Evolutionary conservation across 2,797 vertebrate species (phyloP).

Genomic region (Sebastes vulpes): DNA sequence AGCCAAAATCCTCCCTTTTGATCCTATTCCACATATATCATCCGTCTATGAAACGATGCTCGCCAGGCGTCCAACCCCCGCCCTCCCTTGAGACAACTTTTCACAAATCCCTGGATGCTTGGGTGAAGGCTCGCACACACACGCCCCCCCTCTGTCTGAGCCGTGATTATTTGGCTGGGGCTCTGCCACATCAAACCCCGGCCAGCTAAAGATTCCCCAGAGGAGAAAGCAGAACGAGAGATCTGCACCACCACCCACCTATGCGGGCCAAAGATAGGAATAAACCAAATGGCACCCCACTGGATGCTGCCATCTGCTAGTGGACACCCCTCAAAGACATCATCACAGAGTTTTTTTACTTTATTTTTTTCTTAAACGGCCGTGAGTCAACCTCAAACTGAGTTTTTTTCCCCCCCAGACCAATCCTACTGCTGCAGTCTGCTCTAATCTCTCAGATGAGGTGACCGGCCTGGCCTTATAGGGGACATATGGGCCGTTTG

Average conservation of each 20-base stretch:
- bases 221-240: slow-evolving; percentile 40
- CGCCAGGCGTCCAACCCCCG: slow-evolving; percentile 27
- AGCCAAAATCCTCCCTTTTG: slow-evolving; percentile 65
- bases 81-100: slow-evolving; percentile 53
- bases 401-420: not conserved
- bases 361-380: slow-evolving; percentile 21
- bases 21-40: slow-evolving; percentile 66
- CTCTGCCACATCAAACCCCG: slow-evolving; percentile 62
- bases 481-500: slow-evolving; percentile 28
- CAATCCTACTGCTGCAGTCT: slow-evolving; percentile 25
- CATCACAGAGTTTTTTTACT: slow-evolving; percentile 27
- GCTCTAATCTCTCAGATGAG: slow-evolving; percentile 54
- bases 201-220: slow-evolving; percentile 51
- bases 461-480: slow-evolving; percentile 19
- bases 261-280: slow-evolving; percentile 60
- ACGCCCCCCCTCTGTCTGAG: slow-evolving; percentile 47
- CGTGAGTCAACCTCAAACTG: slow-evolving; percentile 26
- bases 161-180: slow-evolving; percentile 63
- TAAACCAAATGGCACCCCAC: slow-evolving; percentile 50
- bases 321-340: slow-evolving; percentile 46
- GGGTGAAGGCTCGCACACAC: slow-evolving; percentile 46
- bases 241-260: slow-evolving; percentile 60
- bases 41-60: slow-evolving; percentile 52
- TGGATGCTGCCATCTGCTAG: slow-evolving; percentile 48
- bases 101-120: slow-evolving; percentile 62